phyloP scores from a whole-genome alignment of 2,113 vertebrate species.

The Cercopithecus mona region DNA sequence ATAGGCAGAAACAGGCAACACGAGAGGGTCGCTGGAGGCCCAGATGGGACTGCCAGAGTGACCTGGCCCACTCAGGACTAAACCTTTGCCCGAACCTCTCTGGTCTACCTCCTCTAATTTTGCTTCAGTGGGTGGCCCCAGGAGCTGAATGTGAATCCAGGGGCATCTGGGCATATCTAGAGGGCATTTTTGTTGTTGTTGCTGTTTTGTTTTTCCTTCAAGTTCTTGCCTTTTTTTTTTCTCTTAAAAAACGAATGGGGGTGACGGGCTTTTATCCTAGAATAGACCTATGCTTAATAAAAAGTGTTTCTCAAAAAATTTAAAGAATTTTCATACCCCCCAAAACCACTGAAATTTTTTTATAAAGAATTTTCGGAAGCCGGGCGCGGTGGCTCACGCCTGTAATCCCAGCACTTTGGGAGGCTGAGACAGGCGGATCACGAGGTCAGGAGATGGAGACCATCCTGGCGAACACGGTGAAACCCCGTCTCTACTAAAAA shows the following conservation, averaged over 20 bases:
- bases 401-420: no score
- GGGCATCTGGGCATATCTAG: background rate
- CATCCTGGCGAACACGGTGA: no score
- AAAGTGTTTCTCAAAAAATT: background rate
- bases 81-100: background rate
- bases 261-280: background rate
- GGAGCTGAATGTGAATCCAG: background rate
- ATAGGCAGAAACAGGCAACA: background rate
- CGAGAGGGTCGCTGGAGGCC: background rate
- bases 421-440: no score
- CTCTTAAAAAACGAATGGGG: background rate
- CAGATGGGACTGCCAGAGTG: background rate
- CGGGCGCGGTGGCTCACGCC: no score
- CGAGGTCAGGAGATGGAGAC: no score
- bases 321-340: background rate
- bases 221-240: background rate
- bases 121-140: background rate
- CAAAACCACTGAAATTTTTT: no score
- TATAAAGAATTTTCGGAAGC: background rate
- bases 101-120: background rate
- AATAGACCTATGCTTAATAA: background rate
- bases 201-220: background rate
- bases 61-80: background rate
- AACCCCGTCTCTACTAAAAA: no score
- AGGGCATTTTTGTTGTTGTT: background rate